These are phyloP conservation scores for Cistogaster globosa DNA, from an alignment of 2,888 invertebrate species.

Conservation along the genomic window DNA sequence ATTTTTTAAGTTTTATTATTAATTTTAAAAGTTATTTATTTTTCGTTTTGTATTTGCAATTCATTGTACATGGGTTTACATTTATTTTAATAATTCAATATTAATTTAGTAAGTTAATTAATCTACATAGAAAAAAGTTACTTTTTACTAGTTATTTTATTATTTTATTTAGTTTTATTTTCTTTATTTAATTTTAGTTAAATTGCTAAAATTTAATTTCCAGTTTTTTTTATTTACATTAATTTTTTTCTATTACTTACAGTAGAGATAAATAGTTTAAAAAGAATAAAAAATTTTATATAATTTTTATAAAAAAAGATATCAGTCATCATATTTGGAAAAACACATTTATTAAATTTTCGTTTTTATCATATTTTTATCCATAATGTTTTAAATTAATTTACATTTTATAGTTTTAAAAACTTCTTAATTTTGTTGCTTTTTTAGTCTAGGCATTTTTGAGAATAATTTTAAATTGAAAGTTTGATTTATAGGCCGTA, in stretches of 20 bases:
- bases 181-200: no score
- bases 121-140: slow-evolving; percentile 44
- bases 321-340: slow-evolving; percentile 49
- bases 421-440: no score
- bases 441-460: no score
- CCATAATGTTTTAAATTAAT: not conserved
- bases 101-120: slow-evolving; percentile 11
- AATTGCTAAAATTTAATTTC: slow-evolving; percentile 12
- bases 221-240: slow-evolving; percentile 36
- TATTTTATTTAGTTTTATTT: slow-evolving; percentile 11
- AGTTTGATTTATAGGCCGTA: no score
- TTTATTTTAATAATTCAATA: slow-evolving; percentile 21
- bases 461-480: no score
- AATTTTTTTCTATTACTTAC: not conserved
- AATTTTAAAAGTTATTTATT: not conserved
- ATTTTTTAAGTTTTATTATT: not conserved
- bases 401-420: no score
- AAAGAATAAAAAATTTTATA: slow-evolving; percentile 13
- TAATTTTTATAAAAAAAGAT: not conserved
- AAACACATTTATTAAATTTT: no score
- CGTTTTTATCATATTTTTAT: not conserved
- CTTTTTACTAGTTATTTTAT: slow-evolving; percentile 26
- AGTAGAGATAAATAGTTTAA: slow-evolving; percentile 15
- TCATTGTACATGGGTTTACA: slow-evolving; percentile 62
- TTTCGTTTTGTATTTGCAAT: slow-evolving; percentile 42